Percentiles rank a stretch among this genome's conserved stretches.
phyloP scores from a whole-genome alignment of 2,797 vertebrate species.

The Cyprinella venusta region DNA sequence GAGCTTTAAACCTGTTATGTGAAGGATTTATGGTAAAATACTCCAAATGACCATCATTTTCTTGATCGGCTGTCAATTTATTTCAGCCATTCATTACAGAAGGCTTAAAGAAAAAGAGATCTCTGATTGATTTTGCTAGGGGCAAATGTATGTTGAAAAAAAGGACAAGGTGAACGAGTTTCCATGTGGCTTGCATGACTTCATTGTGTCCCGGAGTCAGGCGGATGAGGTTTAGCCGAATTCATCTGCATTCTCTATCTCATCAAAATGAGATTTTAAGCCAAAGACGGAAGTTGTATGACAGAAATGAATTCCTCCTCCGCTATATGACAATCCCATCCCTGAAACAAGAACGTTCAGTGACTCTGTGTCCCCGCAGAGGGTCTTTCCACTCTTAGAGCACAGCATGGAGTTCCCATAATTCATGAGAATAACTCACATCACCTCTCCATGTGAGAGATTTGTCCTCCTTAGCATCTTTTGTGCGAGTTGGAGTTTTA shows the following conservation, averaged over 20 bases:
- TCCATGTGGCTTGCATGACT: neutral
- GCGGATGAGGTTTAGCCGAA: slow-evolving; percentile 18
- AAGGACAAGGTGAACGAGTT: slow-evolving; percentile 9
- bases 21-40: neutral
- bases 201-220: slow-evolving; percentile 34
- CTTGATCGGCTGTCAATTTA: neutral
- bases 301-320: slow-evolving; percentile 48
- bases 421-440: slow-evolving; percentile 26
- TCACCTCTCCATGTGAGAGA: slow-evolving; percentile 43
- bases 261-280: slow-evolving; percentile 46
- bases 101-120: slow-evolving; percentile 7
- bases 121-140: slow-evolving; percentile 40
- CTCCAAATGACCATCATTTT: neutral
- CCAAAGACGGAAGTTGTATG: slow-evolving; percentile 29
- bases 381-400: slow-evolving; percentile 38
- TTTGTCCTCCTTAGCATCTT: slow-evolving; percentile 32
- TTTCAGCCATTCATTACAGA: slow-evolving; percentile 19
- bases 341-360: slow-evolving; percentile 34
- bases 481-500: slow-evolving; percentile 50
- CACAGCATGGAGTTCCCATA: slow-evolving; percentile 43
- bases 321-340: slow-evolving; percentile 10
- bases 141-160: slow-evolving; percentile 15
- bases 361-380: neutral
- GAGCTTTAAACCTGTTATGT: neutral
- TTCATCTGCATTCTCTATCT: slow-evolving; percentile 42